Base-by-base conservation (phyloP, 2,888 invertebrate species). In the Aromia moschata region DNA sequence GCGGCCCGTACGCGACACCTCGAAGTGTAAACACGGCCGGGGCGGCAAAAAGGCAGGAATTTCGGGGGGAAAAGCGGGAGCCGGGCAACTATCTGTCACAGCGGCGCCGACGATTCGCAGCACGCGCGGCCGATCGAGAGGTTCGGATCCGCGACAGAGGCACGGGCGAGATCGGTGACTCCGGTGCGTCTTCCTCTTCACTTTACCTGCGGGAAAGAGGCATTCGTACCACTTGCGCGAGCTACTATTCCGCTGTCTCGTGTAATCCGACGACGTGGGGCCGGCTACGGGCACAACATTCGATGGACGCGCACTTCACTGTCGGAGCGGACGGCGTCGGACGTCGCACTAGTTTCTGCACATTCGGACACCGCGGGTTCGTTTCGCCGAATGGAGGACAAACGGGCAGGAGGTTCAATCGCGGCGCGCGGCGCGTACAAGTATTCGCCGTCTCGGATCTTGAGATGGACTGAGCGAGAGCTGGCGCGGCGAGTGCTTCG, bases 381-480 rank as follows among this genome's bases (percentile, higher is more conserved):
- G 54, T 46, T 58, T 31, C 43, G 38, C 43, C 49, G 40, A 45
- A 31, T 43, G 58, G 53, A 56, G 62, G 52, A 65, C 62, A 60
- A 67, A 65, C 67, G 67, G 59, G 62, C 51, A 56, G 56, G n/a
- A n/a, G 44, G 53, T 38, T 56, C 49, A 38, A 40, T 54, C 55
- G 61, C 63, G 63, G 56, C 52, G 59, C 47, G 58, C 47, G 57
- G 62, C 69, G 68, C 70, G 69, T 54, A 9, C 25, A 33, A 2
- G 65, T 69, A 70, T 64, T 74, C 61, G 62, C 72, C 72, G 72
- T 67, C 70, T 74, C 70, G 72, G 69, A 71, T 75, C 76, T 79
- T 77, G 67, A 78, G 78, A 76, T 77, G 78, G 75, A 79, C 79
- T 79, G 73, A 77, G 72, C 74, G 72, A 73, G 71, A 72, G 73